Percentiles rank a stretch among this genome's conserved stretches.
phyloP scores from a whole-genome alignment of 2,797 vertebrate species.

The Argentina silus region DNA sequence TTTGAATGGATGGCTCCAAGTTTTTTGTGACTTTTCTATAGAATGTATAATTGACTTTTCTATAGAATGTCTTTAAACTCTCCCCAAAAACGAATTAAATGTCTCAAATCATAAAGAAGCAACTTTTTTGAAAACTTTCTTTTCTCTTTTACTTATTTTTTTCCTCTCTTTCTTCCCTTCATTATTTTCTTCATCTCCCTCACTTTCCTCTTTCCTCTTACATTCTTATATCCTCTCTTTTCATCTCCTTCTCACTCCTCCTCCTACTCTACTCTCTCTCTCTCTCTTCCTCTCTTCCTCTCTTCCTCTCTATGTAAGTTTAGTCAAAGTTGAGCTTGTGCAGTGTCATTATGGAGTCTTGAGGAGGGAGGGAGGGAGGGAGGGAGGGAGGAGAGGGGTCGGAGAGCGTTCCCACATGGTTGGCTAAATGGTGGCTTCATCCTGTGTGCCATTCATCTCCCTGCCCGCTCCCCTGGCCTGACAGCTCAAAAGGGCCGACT shows the following conservation, averaged over 20 bases:
- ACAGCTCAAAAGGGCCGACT: conserved; percentile 99
- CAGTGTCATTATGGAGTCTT: conserved; percentile 92
- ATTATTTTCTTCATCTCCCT: background rate
- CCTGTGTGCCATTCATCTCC: conserved; percentile 93
- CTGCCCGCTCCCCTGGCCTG: conserved; percentile 89
- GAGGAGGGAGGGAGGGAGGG: conserved; percentile 55
- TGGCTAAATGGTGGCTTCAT: conserved; percentile 94
- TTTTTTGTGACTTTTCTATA: background rate
- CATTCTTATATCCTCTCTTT: conserved; percentile 3
- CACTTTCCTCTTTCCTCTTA: conserved; percentile 1
- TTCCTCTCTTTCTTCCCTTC: background rate
- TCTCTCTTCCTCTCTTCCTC: conserved; percentile 35
- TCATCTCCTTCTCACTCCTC: conserved; percentile 5
- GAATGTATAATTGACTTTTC: too few species aligned
- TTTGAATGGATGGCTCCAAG: background rate
- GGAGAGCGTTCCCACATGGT: conserved; percentile 97
- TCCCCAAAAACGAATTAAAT: background rate
- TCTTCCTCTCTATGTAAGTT: conserved; percentile 67
- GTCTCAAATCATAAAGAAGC: background rate
- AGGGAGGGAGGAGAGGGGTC: too few species aligned
- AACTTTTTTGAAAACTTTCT: background rate
- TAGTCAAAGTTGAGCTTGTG: conserved; percentile 82
- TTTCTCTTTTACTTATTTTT: background rate
- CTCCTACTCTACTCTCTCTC: conserved; percentile 9
- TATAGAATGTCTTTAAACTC: too few species aligned